Percentiles rank a stretch among this genome's conserved stretches.
Conservation (phyloP, 1,140 invertebrate species). For the Ostrea edulis region DNA sequence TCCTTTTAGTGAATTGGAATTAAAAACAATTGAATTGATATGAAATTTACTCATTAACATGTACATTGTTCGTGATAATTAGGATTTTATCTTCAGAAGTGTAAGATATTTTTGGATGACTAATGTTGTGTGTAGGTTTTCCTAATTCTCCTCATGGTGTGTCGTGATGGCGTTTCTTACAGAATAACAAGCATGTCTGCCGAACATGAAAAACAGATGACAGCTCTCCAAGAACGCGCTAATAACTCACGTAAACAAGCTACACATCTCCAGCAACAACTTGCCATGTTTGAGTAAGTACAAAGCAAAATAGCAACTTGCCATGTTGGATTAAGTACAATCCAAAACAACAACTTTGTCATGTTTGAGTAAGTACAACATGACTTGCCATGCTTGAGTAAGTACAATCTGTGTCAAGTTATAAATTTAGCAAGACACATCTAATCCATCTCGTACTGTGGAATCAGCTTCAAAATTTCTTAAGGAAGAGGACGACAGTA, state of each 20-base stretch:
- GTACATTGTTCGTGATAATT: neutral
- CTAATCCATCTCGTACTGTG: neutral
- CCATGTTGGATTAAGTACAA: neutral
- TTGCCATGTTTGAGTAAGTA: conserved; percentile 71
- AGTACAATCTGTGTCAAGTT: too few species aligned
- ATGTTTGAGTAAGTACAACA: conserved; percentile 69
- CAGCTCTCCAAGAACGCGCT: conserved; percentile 65
- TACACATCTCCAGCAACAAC: conserved; percentile 66
- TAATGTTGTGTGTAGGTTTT: neutral
- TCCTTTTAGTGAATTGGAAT: neutral
- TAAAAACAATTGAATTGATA: neutral
- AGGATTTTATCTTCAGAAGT: neutral
- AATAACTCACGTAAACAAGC: conserved; percentile 70
- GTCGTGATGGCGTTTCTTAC: conserved; percentile 44
- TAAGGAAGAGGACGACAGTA: too few species aligned
- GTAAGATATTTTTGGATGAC: neutral
- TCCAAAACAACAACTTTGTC: conserved; percentile 68
- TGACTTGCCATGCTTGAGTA: neutral
- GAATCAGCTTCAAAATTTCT: too few species aligned
- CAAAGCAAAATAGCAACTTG: neutral
- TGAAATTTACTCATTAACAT: neutral
- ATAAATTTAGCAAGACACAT: neutral
- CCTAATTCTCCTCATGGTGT: conserved; percentile 1
- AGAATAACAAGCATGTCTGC: conserved; percentile 67
- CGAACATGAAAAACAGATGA: conserved; percentile 71